phyloP scores from a whole-genome alignment of 2,888 invertebrate species.

The Xylota sylvarum region DNA sequence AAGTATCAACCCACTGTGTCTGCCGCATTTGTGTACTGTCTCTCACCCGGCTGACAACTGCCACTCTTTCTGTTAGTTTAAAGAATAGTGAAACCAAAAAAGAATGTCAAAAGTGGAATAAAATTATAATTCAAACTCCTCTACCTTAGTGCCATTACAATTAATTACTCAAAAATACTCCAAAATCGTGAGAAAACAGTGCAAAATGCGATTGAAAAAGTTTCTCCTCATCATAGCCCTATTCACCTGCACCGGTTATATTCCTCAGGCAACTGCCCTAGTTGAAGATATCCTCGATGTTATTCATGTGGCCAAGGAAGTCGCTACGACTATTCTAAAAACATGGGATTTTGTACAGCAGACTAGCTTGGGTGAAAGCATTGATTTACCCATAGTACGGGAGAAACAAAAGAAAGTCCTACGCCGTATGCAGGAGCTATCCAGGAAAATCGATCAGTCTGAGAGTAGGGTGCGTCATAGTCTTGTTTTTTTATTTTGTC shows the following conservation, averaged over 20 bases:
- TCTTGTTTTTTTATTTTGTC: background rate
- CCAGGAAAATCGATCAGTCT: constrained; percentile 83
- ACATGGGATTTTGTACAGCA: constrained; percentile 89
- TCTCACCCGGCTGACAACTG: constrained; percentile 45
- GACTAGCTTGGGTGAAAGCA: constrained; percentile 86
- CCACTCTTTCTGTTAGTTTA: constrained; percentile 11
- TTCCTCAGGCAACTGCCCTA: constrained; percentile 84
- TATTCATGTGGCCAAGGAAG: constrained; percentile 86
- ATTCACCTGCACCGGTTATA: constrained; percentile 43
- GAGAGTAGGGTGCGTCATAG: constrained; percentile 81
- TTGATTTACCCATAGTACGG: constrained; percentile 87
- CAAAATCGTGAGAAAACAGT: constrained; percentile 8
- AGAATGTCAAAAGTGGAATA: constrained; percentile 42
- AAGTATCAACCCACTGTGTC: background rate
- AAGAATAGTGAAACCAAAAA: constrained; percentile 35
- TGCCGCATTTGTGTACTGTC: constrained; percentile 40
- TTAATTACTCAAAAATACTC: constrained; percentile 3
- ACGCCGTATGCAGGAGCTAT: constrained; percentile 85
- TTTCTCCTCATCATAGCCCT: constrained; percentile 35
- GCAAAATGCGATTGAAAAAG: constrained; percentile 52
- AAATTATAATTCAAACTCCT: constrained; percentile 16
- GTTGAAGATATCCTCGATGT: constrained; percentile 88
- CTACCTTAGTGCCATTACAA: constrained; percentile 44
- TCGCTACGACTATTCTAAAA: constrained; percentile 87
- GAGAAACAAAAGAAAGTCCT: constrained; percentile 88